Conservation (phyloP, 2,888 invertebrate species). For the Tachystola acroxantha region DNA sequence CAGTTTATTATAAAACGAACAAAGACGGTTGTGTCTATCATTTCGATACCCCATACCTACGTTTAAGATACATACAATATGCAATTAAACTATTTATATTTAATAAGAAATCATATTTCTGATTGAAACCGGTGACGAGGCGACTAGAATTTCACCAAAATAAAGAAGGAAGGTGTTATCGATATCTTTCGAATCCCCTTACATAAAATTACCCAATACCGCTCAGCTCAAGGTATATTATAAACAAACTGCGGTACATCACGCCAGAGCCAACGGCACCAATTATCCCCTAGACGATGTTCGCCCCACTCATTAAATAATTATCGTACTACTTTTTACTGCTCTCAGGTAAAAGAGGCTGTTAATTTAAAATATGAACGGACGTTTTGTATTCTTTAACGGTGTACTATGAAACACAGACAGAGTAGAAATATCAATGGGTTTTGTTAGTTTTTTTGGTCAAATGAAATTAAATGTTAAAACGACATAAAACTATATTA, state of each 20-base stretch:
- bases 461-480: no score
- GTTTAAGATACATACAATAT: no score
- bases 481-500: no score
- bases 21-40: constrained; percentile 40
- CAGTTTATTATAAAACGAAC: constrained; percentile 9
- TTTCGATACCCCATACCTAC: constrained; percentile 23
- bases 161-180: no score
- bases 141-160: no score
- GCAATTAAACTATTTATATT: no score
- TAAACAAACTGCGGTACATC: constrained; percentile 15
- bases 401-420: constrained; percentile 9
- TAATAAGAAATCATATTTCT: no score
- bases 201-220: no score
- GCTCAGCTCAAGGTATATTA: no score
- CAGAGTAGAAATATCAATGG: constrained; percentile 15
- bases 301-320: constrained; percentile 44
- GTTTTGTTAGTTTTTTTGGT: constrained; percentile 10
- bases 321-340: constrained; percentile 36
- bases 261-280: constrained; percentile 23
- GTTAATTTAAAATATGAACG: constrained; percentile 10
- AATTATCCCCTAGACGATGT: constrained; percentile 26
- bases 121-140: no score
- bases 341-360: constrained; percentile 34
- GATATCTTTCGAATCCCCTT: constrained; percentile 40
- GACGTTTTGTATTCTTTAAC: constrained; percentile 13